phyloP scores from a whole-genome alignment of 2,113 vertebrate genomes.

The Sinocyclocheilus grahami region DNA sequence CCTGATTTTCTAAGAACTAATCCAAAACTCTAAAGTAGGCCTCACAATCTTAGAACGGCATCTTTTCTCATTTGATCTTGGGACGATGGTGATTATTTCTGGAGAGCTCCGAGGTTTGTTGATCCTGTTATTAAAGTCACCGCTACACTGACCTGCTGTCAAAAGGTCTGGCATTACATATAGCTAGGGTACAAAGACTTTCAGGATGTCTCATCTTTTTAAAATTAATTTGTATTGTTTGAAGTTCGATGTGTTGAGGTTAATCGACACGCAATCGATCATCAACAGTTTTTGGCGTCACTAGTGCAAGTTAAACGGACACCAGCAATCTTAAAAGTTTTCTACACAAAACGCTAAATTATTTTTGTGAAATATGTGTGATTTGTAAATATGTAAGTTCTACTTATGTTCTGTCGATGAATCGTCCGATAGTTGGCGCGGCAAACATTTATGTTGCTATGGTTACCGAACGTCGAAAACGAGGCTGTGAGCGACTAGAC shows the following conservation, averaged over 20 bases:
- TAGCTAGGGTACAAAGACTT: background rate
- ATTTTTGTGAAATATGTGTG: background rate
- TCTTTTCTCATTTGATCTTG: background rate
- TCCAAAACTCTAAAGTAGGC: background rate
- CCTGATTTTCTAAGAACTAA: background rate
- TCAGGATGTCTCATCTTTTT: background rate
- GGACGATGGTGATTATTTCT: background rate
- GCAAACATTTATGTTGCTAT: too few species aligned
- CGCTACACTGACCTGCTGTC: background rate
- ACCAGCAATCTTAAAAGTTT: too few species aligned
- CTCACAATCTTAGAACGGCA: background rate
- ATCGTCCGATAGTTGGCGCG: too few species aligned
- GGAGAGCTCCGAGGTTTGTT: constrained; percentile 4
- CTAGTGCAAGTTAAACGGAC: too few species aligned
- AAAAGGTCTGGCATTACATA: background rate
- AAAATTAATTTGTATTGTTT: background rate
- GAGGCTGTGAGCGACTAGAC: too few species aligned
- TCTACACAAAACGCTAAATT: too few species aligned
- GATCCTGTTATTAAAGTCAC: background rate
- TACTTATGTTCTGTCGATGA: too few species aligned
- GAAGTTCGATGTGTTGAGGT: background rate
- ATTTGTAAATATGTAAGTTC: too few species aligned
- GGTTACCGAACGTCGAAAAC: too few species aligned
- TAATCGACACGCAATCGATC: background rate
- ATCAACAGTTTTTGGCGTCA: background rate